Evolutionary conservation across 2,888 invertebrate species (phyloP), one percentile per base, ranked within the genome.

Genomic region (Trisateles emortualis): DNA sequence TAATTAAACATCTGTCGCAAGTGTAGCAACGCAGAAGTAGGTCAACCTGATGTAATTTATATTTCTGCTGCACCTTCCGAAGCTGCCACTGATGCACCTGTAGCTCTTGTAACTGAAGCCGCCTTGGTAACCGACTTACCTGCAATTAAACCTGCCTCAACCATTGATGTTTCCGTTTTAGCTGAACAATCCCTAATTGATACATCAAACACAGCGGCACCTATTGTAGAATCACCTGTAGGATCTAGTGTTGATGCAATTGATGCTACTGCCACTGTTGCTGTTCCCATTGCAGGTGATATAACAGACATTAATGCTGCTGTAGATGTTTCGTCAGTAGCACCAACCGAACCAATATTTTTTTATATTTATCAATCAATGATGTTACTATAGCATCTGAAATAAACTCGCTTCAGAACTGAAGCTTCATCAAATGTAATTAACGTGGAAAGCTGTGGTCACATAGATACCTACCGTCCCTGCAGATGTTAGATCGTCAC

Each of bases 401-500:
- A 52, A 11, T 14, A n/a, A 32, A 38, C 19, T 2, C 5, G 5
- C 19, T 5, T n/a, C 19, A n/a, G 14, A 35, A 38, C 10, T 38
- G 36, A 38, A 19, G 19, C 24, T 39, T 19, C 17, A 43, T 39
- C 44, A 26, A 55, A 44, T 10, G 30, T 62, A 14, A 35, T 39
- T 16, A 41, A 47, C 45, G 24, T 11, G 9, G 26, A 26, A 26
- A 8, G 3, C 3, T 13, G 52, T 49, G 0, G 51, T 47, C 11
- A 41, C 32, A 13, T 52, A 52, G 6, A 57, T 54, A 10, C 56
- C 66, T 5, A 35, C 45, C 33, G 13, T 30, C 9, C 62, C 57
- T 10, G 65, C 64, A 13, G 90, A 90, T 71, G 56, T 72, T 2
- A 89, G 86, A 33, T 89, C 91, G 14, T 66, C 82, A 11, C 71